Conservation (phyloP, 2,113 vertebrate genomes). For the Hemichromis elongatus region DNA sequence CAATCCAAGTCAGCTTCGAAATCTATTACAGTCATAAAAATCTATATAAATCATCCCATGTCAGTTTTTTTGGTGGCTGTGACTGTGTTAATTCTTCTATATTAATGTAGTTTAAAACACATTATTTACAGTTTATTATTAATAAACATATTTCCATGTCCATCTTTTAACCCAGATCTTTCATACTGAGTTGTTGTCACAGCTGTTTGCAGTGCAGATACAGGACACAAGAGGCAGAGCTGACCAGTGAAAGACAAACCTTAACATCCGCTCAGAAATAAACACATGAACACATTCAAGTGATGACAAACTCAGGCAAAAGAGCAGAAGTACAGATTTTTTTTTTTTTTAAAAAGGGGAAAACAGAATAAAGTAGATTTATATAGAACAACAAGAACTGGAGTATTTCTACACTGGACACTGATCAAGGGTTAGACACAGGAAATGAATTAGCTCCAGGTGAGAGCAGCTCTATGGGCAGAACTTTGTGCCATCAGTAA, state of each 20-base stretch:
- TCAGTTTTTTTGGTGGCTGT: neutral
- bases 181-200: neutral
- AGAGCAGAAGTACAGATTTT: neutral
- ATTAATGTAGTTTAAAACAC: neutral
- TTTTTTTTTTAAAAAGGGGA: neutral
- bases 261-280: neutral
- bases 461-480: no score
- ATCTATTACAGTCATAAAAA: neutral
- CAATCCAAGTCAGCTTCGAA: neutral
- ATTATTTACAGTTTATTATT: fast-evolving
- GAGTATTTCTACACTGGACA: neutral
- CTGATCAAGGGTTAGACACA: neutral
- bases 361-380: neutral
- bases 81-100: no score
- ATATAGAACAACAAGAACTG: fast-evolving
- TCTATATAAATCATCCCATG: neutral
- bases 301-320: fast-evolving
- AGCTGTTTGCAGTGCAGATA: neutral
- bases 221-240: neutral
- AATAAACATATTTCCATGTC: neutral
- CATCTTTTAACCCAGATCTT: neutral
- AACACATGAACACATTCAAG: neutral
- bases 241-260: neutral
- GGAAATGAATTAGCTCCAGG: neutral
- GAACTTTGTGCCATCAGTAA: no score